Evolutionary conservation across 2,888 invertebrate species (phyloP).

Genomic region (Tupiocoris notatus): DNA sequence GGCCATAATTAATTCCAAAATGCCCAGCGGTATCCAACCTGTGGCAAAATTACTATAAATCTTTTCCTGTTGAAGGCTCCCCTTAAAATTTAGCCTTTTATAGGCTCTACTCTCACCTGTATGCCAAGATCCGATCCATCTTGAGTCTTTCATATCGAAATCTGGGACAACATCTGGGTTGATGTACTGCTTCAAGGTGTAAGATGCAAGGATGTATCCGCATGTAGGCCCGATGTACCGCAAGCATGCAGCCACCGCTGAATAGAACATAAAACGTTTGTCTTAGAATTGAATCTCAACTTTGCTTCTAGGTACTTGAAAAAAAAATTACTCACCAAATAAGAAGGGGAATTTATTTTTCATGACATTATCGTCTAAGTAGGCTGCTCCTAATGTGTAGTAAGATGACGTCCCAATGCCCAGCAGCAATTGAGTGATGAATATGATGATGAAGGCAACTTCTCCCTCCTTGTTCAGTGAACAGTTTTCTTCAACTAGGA

Average conservation of each 20-base stretch:
- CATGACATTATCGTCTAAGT: slow-evolving; percentile 54
- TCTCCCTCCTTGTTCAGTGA: slow-evolving; percentile 40
- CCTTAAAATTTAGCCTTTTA: too few relatives aligned
- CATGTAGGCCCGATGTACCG: slow-evolving; percentile 40
- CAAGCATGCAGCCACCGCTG: slow-evolving; percentile 38
- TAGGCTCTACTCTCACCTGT: too few relatives aligned
- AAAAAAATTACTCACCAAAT: slow-evolving; percentile 48
- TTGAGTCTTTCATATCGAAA: slow-evolving; percentile 25
- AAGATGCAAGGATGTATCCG: slow-evolving; percentile 43
- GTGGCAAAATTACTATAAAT: too few relatives aligned
- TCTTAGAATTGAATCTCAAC: too few relatives aligned
- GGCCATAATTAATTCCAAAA: slow-evolving; percentile 50
- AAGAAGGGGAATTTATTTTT: slow-evolving; percentile 51
- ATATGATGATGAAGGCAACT: slow-evolving; percentile 21
- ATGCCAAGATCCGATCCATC: slow-evolving; percentile 45
- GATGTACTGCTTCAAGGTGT: slow-evolving; percentile 30
- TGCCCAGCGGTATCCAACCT: slow-evolving; percentile 50
- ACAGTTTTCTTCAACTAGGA: slow-evolving; percentile 31
- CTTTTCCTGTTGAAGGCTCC: too few relatives aligned
- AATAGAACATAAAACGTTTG: too few relatives aligned
- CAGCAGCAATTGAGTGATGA: slow-evolving; percentile 53
- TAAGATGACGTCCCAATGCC: slow-evolving; percentile 55
- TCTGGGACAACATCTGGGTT: slow-evolving; percentile 3
- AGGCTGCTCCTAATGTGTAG: slow-evolving; percentile 55
- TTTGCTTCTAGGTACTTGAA: neutral